Conservation (phyloP, 2,113 vertebrate genomes). For the Apeltes quadracus region DNA sequence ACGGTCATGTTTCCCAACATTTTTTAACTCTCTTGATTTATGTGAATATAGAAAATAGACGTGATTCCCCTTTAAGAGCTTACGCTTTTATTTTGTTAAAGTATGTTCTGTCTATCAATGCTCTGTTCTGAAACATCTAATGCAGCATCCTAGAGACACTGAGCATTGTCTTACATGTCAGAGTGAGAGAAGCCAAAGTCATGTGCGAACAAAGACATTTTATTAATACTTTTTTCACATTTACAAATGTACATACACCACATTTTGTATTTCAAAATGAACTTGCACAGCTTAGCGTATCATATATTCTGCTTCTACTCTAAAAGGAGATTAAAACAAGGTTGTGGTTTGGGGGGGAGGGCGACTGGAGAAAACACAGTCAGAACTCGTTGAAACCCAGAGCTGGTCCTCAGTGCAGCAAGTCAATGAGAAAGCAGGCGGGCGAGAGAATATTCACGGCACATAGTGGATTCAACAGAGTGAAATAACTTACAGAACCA, state of each 20-base stretch:
- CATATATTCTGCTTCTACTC: not conserved
- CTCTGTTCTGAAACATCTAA: not conserved
- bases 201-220: conserved; percentile 25
- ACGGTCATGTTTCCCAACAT: not conserved
- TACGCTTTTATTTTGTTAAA: not conserved
- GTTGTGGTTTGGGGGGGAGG: too few species aligned
- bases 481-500: not conserved
- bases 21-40: not conserved
- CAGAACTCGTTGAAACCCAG: conserved; percentile 40
- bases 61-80: not conserved
- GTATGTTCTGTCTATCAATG: not conserved
- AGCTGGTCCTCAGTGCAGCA: conserved; percentile 22
- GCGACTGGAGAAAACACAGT: conserved; percentile 20
- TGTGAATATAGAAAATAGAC: not conserved
- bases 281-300: not conserved
- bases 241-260: not conserved
- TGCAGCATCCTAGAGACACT: not conserved
- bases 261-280: not conserved
- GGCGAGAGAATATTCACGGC: conserved; percentile 11
- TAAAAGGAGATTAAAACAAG: not conserved
- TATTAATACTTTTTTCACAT: conserved; percentile 21
- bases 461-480: conserved; percentile 13
- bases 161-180: conserved; percentile 8
- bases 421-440: conserved; percentile 9
- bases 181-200: conserved; percentile 2